Conservation (phyloP, 2,113 vertebrate species). For the Hirundichthys speculiger region DNA sequence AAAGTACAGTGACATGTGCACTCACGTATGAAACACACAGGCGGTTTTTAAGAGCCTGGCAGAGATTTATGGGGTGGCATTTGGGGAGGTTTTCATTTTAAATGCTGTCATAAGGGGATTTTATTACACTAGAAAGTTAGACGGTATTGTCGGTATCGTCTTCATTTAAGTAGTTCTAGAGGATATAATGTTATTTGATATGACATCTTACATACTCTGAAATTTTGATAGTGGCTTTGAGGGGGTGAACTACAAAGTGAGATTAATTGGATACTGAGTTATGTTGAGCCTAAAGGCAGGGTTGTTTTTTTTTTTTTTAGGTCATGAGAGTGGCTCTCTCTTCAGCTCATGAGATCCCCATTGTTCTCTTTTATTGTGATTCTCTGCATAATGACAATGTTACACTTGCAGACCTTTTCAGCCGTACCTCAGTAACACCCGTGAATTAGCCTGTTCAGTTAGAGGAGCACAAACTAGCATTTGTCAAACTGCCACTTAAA, state of each 20-base stretch:
- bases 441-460: neutral
- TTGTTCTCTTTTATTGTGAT: neutral
- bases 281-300: neutral
- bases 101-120: neutral
- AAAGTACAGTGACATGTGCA: neutral
- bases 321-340: neutral
- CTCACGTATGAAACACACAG: neutral
- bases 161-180: neutral
- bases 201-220: conserved; percentile 3
- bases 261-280: neutral
- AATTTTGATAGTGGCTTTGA: neutral
- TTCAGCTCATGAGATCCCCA: neutral
- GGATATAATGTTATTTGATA: neutral
- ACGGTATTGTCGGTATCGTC: neutral
- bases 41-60: neutral
- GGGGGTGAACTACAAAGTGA: neutral
- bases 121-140: neutral
- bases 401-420: neutral
- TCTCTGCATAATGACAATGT: neutral
- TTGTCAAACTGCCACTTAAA: neutral
- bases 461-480: neutral
- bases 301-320: neutral
- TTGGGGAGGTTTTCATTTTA: conserved; percentile 6
- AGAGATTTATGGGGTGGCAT: neutral
- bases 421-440: neutral